Evolutionary conservation across 1,140 invertebrate genomes (phyloP).

Genomic region (Agrypnia vestita): DNA sequence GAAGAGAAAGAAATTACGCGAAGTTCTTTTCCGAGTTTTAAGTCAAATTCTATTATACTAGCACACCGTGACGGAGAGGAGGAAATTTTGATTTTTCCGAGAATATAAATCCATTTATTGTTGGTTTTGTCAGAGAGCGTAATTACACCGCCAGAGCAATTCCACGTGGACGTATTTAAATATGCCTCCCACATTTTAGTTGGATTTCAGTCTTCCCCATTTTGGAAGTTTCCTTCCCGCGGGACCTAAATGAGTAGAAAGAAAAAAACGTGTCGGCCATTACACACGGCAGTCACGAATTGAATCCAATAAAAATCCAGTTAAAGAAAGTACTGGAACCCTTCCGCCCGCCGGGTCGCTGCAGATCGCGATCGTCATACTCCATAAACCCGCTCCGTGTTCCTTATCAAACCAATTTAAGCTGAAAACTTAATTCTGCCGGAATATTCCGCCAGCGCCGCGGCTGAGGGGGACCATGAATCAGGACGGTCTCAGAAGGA

Average conservation of each 20-base stretch:
- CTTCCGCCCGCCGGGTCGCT: slow-evolving; percentile 56
- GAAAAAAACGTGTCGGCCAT: slow-evolving; percentile 55
- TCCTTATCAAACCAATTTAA: slow-evolving; percentile 61
- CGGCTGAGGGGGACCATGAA: slow-evolving; percentile 37
- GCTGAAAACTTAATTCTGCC: slow-evolving; percentile 59
- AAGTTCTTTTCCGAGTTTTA: neutral
- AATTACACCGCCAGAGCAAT: slow-evolving; percentile 36
- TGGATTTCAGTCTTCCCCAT: slow-evolving; percentile 39
- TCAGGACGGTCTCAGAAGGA: slow-evolving; percentile 41
- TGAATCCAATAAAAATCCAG: slow-evolving; percentile 61
- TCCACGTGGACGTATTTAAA: slow-evolving; percentile 37
- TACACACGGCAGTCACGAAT: slow-evolving; percentile 62
- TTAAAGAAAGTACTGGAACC: slow-evolving; percentile 60
- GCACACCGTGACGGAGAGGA: neutral
- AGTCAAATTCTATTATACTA: neutral
- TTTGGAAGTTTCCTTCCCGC: slow-evolving; percentile 43
- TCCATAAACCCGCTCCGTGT: slow-evolving; percentile 61
- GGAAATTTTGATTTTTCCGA: no score
- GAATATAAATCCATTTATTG: neutral
- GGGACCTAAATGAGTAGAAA: slow-evolving; percentile 47
- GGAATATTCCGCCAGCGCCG: slow-evolving; percentile 44
- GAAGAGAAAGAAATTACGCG: no score
- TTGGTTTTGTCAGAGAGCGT: slow-evolving; percentile 28
- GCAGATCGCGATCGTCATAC: slow-evolving; percentile 59
- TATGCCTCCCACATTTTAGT: slow-evolving; percentile 47